Conservation (phyloP, 2,888 invertebrate genomes). For the Cheilosia scutellata region DNA sequence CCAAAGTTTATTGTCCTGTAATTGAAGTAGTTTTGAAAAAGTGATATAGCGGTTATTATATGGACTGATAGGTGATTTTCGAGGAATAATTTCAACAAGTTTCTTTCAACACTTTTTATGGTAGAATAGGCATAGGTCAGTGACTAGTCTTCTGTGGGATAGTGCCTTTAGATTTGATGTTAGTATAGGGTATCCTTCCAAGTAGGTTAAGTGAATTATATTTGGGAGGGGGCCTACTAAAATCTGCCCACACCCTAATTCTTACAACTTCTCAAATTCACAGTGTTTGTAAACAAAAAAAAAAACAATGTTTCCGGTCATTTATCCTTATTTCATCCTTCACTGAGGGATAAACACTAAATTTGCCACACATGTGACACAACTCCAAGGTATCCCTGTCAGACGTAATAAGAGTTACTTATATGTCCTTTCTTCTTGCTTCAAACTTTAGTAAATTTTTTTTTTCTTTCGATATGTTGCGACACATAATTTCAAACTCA, state of each 20-base stretch:
- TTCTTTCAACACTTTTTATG: no score
- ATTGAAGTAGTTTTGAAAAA: no score
- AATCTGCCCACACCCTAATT: not conserved
- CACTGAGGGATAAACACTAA: slow-evolving; percentile 38
- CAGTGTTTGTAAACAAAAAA: not conserved
- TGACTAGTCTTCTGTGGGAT: no score
- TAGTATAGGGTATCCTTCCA: no score
- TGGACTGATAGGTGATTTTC: no score
- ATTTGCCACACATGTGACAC: slow-evolving; percentile 60
- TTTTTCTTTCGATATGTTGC: slow-evolving; percentile 29
- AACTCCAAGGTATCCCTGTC: not conserved
- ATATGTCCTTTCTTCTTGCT: not conserved
- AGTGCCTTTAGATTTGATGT: no score
- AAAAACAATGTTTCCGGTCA: not conserved
- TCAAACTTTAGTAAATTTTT: not conserved
- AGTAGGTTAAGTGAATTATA: no score
- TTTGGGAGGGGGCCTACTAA: not conserved
- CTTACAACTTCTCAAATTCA: not conserved
- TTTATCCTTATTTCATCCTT: slow-evolving; percentile 31
- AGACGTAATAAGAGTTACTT: slow-evolving; percentile 20
- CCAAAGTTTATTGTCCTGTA: no score
- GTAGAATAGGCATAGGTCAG: no score
- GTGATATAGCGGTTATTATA: no score
- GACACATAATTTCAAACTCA: slow-evolving; percentile 54
- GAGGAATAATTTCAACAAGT: no score